These are phyloP conservation scores for Ispidina picta DNA, from an alignment of 2,797 vertebrate genomes.

Conservation along the genomic window DNA sequence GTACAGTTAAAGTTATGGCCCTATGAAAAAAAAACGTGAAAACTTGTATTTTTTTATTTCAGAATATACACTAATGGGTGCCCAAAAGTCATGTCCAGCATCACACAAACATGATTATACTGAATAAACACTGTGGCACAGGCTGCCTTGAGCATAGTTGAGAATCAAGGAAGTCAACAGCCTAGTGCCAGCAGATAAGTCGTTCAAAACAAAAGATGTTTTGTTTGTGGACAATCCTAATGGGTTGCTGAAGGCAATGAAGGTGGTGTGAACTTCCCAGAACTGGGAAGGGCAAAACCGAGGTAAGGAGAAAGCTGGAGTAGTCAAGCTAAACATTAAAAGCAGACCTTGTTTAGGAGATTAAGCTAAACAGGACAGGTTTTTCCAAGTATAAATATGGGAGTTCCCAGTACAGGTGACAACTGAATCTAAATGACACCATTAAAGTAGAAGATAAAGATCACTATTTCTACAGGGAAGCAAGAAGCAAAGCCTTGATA, in stretches of 20 bases:
- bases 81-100: not conserved
- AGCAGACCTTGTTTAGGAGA: not conserved
- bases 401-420: not conserved
- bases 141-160: not conserved
- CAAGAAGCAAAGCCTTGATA: not conserved
- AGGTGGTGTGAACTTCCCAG: not conserved
- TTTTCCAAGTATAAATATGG: not conserved
- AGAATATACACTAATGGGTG: not conserved
- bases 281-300: not conserved
- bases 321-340: not conserved
- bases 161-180: not conserved
- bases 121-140: not conserved
- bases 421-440: not conserved
- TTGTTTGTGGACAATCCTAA: not conserved
- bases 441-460: not conserved
- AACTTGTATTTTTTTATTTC: not conserved
- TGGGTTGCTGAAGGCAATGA: not conserved
- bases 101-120: not conserved
- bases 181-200: not conserved
- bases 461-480: not conserved
- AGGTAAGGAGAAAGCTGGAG: not conserved
- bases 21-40: not conserved
- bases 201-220: constrained; percentile 23
- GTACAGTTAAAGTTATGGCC: not conserved
- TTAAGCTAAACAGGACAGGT: not conserved